Conservation (phyloP, 2,888 invertebrate species). For the Sphaeridia pumilis region DNA sequence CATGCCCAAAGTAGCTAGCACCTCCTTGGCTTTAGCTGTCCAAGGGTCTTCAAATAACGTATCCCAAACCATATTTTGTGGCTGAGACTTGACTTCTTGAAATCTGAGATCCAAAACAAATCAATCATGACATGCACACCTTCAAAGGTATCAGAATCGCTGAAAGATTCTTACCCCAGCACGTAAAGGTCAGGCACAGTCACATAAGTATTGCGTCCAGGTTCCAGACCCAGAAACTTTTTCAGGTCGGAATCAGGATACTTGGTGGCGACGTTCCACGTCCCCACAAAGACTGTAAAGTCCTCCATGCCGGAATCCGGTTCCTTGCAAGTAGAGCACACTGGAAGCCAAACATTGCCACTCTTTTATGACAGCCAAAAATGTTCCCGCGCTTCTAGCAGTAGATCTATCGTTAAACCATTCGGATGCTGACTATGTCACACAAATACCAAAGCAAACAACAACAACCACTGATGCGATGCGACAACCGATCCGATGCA, state of each 20-base stretch:
- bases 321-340: too few relatives aligned
- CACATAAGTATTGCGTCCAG: constrained; percentile 48
- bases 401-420: neutral
- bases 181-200: constrained; percentile 72
- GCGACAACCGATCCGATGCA: too few relatives aligned
- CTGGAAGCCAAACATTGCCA: too few relatives aligned
- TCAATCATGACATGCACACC: too few relatives aligned
- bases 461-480: too few relatives aligned
- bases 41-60: constrained; percentile 64
- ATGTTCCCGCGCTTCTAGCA: neutral
- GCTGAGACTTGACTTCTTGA: constrained; percentile 81
- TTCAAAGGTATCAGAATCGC: too few relatives aligned
- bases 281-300: constrained; percentile 56
- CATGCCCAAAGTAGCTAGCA: constrained; percentile 28
- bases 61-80: constrained; percentile 69
- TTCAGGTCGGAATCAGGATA: constrained; percentile 56
- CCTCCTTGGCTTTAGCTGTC: constrained; percentile 44
- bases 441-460: too few relatives aligned
- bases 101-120: constrained; percentile 52
- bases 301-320: constrained; percentile 30
- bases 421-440: too few relatives aligned
- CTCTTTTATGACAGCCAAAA: too few relatives aligned
- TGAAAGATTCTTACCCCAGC: too few relatives aligned
- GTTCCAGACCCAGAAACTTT: constrained; percentile 55
- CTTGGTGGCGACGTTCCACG: constrained; percentile 77